Base-by-base conservation (phyloP, 2,113 vertebrate species). In the Hemiprocne comata region DNA sequence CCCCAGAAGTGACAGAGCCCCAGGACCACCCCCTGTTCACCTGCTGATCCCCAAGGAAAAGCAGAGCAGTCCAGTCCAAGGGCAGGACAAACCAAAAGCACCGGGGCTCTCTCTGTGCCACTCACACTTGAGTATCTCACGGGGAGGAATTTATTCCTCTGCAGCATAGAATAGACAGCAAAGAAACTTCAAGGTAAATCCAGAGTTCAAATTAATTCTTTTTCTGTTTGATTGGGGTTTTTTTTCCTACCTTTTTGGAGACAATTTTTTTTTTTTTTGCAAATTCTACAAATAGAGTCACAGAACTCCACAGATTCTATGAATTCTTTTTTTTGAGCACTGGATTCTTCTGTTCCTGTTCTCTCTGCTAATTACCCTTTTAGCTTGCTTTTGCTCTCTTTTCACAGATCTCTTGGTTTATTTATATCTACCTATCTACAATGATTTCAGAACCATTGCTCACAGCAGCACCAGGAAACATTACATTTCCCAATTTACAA, bases 401-500 rank as follows among this genome's bases (percentile, higher is more conserved):
- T 97, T 96, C 96, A 95, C 96, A 86, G 93, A 97, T 93, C 95
- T 97, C 95, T 77, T 57, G 65, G 94, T 97, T 97, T 98, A 98
- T 98, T 98, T 98, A 97, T 98, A 97, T 97, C 97, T 90, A 95
- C 93, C 95, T 96, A 95, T 97, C 96, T 81, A 24, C 82, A 97
- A 97, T 96, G 96, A 97, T 96, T 95, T 91, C 86, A 80, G 96
- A 95, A 82, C 95, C 57, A 95, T 97, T 97, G 97, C 95, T 98
- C 95, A 96, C 95, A 96, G 96, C 98, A 95, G 95, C 96, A 96
- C 94, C 96, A 94, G 60, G 97, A 96, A 96, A 96, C 82, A 93
- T 96, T 97, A 95, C 94, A 94, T 96, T 97, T 97, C 97, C 98
- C 97, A 97, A 97, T 98, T 98, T 98, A 98, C 98, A 95, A 97